Conservation (phyloP, 2,888 invertebrate species). For the Chloromyia formosa region DNA sequence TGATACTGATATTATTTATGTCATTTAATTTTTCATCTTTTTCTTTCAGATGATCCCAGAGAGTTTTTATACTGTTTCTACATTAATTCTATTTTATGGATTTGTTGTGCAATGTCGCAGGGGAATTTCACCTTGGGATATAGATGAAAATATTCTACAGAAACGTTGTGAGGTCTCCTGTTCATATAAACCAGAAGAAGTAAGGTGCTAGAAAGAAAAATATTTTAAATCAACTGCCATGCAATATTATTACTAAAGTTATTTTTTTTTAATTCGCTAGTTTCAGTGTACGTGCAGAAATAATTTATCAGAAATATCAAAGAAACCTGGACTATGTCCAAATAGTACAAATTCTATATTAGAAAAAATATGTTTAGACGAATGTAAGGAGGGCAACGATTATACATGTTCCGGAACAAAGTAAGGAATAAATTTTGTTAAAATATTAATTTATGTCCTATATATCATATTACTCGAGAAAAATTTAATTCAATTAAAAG, state of each 20-base stretch:
- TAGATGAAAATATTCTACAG: conserved; percentile 32
- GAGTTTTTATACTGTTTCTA: conserved; percentile 17
- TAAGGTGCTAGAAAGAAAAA: no score
- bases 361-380: conserved; percentile 57
- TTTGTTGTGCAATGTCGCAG: conserved; percentile 28
- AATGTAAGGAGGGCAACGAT: conserved; percentile 64
- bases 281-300: conserved; percentile 51
- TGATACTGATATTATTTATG: no score
- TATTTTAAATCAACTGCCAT: no score
- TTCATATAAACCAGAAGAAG: background rate
- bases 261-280: conserved; percentile 2
- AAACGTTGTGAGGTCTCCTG: conserved; percentile 30
- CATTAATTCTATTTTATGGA: conserved; percentile 32
- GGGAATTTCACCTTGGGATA: conserved; percentile 17
- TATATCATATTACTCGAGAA: background rate
- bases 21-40: no score
- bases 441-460: background rate
- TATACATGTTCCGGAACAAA: conserved; percentile 74
- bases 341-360: conserved; percentile 52
- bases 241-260: conserved; percentile 12
- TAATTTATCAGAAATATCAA: conserved; percentile 54
- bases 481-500: no score
- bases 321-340: conserved; percentile 59
- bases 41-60: conserved; percentile 24
- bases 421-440: conserved; percentile 58